Conservation (phyloP, 2,797 vertebrate genomes). For the Toxotes lorentzi region DNA sequence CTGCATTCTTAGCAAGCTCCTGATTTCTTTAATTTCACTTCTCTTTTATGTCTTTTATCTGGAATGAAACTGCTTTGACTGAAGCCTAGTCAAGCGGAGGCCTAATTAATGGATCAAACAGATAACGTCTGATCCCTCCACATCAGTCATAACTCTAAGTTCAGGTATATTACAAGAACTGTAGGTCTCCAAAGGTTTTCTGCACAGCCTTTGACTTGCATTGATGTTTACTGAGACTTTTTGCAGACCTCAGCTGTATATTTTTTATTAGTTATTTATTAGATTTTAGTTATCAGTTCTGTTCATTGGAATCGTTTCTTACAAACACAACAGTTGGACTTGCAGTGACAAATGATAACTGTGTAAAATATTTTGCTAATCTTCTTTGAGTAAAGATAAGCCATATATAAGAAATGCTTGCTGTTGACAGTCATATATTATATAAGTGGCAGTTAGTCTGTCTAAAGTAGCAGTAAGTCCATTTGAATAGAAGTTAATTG, state of each 20-base stretch:
- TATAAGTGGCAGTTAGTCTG: neutral
- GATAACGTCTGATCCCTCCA: constrained; percentile 38
- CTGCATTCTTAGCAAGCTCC: neutral
- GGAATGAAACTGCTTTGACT: constrained; percentile 24
- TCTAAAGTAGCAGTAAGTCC: neutral
- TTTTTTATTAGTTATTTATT: neutral
- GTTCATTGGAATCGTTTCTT: neutral
- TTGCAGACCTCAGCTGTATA: neutral
- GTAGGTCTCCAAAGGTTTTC: neutral
- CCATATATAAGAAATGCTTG: neutral
- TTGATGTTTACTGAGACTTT: neutral
- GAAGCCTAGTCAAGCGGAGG: constrained; percentile 9
- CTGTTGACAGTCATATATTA: neutral
- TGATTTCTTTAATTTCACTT: constrained; percentile 7
- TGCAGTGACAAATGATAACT: neutral
- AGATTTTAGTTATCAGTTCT: neutral
- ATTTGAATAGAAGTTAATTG: neutral
- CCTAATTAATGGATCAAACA: constrained; percentile 53
- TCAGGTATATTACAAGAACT: constrained; percentile 15
- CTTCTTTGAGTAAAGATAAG: neutral
- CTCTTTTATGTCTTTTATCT: constrained; percentile 23
- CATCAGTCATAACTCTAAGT: constrained; percentile 19
- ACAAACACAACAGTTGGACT: neutral
- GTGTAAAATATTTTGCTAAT: neutral
- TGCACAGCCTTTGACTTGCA: neutral